Base-by-base conservation (phyloP, 2,113 vertebrate genomes). In the Chionodraco myersi region DNA sequence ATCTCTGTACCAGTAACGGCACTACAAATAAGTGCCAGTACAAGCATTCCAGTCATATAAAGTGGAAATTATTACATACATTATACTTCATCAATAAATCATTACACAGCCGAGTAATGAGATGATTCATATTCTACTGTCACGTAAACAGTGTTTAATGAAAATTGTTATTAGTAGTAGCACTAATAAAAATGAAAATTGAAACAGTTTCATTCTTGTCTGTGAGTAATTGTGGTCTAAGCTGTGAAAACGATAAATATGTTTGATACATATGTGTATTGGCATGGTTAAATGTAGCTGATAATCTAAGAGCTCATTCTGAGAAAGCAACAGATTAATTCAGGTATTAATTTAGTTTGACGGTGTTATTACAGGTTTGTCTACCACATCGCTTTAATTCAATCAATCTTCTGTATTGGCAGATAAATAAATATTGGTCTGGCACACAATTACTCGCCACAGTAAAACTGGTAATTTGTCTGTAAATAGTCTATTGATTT, bases 401-500 rank as follows among this genome's bases (percentile, higher is more conserved):
- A 56, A 79, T 88, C 83, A 86, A 83, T 87, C 80, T 77, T 62
- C 21, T 41, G 48, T 86, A 88, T 82, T 75, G 90, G 65, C 76
- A 85, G 30, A 75, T 3, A 53, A 54, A 88, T 86, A 90, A 90
- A 88, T 81, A 83, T 66, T 70, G 78, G 84, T 69, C 75, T 69
- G 65, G 72, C 72, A 82, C 81, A 88, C 71, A 61, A 87, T 86
- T 86, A 90, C 86, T 75, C 86, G 64, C 66, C 72, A 80, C 77
- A 84, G 77, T 82, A 68, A 90, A 89, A 75, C 59, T 76, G 69
- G 66, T 80, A 66, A 86, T 91, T 87, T 86, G 80, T 88, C 84
- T 81, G 87, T 84, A 76, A 88, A 86, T 81, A 75, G 75, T 69
- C n/a, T 79, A 91, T 87, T 77, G 82, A 91, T 92, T 67, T 61